These are phyloP conservation scores for mouse (Mus musculus) DNA, from an alignment of 2,113 vertebrate genomes.

Conservation along the genomic window DNA sequence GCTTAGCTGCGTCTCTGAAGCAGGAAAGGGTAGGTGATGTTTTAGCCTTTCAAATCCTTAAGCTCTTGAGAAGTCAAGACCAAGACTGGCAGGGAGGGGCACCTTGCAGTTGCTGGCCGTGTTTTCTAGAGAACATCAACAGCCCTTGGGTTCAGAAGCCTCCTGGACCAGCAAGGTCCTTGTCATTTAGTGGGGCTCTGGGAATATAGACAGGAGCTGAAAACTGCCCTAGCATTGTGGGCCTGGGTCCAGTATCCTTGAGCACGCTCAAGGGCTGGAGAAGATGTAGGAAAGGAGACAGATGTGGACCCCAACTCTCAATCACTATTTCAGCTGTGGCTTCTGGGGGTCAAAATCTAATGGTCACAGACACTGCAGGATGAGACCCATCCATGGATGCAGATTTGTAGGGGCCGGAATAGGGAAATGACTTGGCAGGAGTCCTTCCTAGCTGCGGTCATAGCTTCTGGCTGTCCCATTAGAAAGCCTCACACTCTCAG, in stretches of 20 bases:
- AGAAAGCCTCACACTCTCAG: background rate
- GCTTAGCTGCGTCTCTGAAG: background rate
- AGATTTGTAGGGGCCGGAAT: background rate
- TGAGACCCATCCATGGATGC: accelerated
- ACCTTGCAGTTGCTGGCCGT: background rate
- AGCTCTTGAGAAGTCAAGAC: background rate
- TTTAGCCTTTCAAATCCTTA: background rate
- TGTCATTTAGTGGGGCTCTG: accelerated
- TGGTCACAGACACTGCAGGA: accelerated
- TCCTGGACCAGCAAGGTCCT: too few relatives aligned
- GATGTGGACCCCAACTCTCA: background rate
- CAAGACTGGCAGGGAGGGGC: background rate
- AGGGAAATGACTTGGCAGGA: background rate
- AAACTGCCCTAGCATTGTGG: background rate
- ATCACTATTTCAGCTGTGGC: background rate
- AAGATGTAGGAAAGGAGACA: too few relatives aligned
- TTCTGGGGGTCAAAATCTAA: background rate
- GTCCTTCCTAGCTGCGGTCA: background rate
- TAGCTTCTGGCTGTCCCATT: background rate
- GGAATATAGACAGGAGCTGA: background rate
- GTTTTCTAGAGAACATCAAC: background rate
- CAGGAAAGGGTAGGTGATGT: background rate
- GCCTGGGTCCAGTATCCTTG: background rate
- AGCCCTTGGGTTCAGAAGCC: background rate
- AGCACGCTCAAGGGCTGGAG: accelerated